These are phyloP conservation scores for Antheraea mylitta DNA, from an alignment of 1,140 invertebrate species.

Conservation along the genomic window DNA sequence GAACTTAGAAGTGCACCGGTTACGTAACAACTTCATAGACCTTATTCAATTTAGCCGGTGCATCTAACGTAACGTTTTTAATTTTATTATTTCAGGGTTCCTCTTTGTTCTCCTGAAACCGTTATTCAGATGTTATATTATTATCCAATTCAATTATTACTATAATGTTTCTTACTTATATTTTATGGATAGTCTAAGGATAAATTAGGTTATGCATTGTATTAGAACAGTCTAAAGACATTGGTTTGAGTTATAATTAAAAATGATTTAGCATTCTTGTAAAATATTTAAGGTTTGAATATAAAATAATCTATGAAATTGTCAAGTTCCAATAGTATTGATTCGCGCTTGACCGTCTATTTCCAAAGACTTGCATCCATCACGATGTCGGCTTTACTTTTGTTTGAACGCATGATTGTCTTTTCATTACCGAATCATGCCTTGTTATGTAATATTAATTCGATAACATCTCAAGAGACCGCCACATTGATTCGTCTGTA, in stretches of 20 bases:
- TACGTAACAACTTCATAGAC: slow-evolving; percentile 54
- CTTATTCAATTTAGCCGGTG: slow-evolving; percentile 54
- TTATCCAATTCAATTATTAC: background rate
- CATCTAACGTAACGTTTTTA: slow-evolving; percentile 41
- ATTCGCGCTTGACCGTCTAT: slow-evolving; percentile 24
- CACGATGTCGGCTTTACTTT: slow-evolving; percentile 27
- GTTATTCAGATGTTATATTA: background rate
- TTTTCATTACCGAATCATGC: slow-evolving; percentile 45
- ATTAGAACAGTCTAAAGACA: too few relatives aligned
- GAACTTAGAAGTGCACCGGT: slow-evolving; percentile 43
- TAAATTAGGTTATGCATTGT: too few relatives aligned
- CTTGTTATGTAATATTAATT: slow-evolving; percentile 59
- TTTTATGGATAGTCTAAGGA: too few relatives aligned
- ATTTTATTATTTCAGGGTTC: slow-evolving; percentile 33
- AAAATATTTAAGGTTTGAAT: background rate
- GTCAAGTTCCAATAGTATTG: background rate
- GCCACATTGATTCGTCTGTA: slow-evolving; percentile 44
- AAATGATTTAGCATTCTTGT: too few relatives aligned
- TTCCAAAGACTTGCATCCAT: slow-evolving; percentile 17
- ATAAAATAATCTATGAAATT: background rate
- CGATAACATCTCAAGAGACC: slow-evolving; percentile 48
- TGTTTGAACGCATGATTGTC: slow-evolving; percentile 50
- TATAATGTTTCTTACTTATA: background rate
- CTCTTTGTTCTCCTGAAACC: slow-evolving; percentile 1
- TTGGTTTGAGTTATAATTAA: too few relatives aligned